These are phyloP conservation scores for Meriones psammophilus DNA, from an alignment of 2,797 vertebrate genomes.

Conservation along the genomic window DNA sequence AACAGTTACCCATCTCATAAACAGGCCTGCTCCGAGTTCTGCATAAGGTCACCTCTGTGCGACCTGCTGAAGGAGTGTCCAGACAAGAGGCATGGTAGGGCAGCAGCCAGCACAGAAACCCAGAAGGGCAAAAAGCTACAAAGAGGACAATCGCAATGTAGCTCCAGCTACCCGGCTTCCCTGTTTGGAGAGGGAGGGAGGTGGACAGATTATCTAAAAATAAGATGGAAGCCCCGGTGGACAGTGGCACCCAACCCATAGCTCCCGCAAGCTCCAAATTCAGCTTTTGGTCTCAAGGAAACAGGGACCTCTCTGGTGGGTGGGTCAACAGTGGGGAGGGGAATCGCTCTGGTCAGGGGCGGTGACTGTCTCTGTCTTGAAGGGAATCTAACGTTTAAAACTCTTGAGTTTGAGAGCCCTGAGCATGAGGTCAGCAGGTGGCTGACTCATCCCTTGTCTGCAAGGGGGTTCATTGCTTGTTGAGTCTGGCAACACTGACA, in stretches of 20 bases:
- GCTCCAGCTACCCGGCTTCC: background rate
- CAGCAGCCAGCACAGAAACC: background rate
- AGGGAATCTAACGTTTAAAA: background rate
- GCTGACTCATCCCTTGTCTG: background rate
- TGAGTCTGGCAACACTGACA: too few relatives aligned
- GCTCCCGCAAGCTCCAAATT: background rate
- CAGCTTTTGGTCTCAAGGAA: background rate
- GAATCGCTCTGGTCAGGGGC: background rate
- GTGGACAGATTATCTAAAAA: background rate
- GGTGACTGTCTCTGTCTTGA: background rate
- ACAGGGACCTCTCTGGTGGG: too few relatives aligned
- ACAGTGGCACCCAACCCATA: background rate
- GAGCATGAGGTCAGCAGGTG: background rate
- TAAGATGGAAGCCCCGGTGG: background rate
- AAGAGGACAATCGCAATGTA: background rate
- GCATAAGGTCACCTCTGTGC: background rate
- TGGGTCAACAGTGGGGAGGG: background rate
- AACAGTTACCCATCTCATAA: slow-evolving; percentile 17
- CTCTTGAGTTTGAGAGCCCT: background rate
- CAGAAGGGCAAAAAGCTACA: background rate
- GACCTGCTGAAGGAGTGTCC: background rate
- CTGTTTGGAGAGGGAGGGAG: background rate
- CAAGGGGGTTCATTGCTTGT: background rate
- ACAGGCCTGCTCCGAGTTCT: background rate
- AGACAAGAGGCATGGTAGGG: background rate